Evolutionary conservation across 2,797 vertebrate species (phyloP).

Genomic region (Enteromius treurensis): DNA sequence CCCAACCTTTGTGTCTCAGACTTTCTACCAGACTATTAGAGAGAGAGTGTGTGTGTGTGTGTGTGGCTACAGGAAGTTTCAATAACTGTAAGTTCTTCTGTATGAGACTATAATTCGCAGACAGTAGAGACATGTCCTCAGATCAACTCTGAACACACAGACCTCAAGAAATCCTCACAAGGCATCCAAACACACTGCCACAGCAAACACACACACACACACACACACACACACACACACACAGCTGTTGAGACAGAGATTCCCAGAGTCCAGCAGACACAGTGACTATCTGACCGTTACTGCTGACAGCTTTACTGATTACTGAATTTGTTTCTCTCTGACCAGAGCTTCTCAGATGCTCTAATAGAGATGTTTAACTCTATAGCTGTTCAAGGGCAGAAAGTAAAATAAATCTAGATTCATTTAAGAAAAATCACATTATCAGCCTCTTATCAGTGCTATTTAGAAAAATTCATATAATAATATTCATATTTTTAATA

Average conservation of each 20-base stretch:
- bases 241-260: constrained; percentile 15
- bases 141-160: constrained; percentile 20
- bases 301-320: neutral
- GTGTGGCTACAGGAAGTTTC: neutral
- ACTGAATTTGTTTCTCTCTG: neutral
- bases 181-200: constrained; percentile 5
- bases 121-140: constrained; percentile 3
- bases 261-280: constrained; percentile 1
- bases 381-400: neutral
- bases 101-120: constrained; percentile 1
- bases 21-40: neutral
- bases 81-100: constrained; percentile 6
- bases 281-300: neutral
- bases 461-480: neutral
- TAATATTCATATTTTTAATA: neutral
- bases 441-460: neutral
- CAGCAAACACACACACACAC: neutral
- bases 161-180: neutral
- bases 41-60: neutral
- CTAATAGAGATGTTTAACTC: neutral
- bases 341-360: neutral
- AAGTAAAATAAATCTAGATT: neutral
- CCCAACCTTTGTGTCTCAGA: neutral
- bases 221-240: no score
- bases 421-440: neutral